phyloP scores from a whole-genome alignment of 2,113 vertebrate genomes.

The Isichthys henryi region DNA sequence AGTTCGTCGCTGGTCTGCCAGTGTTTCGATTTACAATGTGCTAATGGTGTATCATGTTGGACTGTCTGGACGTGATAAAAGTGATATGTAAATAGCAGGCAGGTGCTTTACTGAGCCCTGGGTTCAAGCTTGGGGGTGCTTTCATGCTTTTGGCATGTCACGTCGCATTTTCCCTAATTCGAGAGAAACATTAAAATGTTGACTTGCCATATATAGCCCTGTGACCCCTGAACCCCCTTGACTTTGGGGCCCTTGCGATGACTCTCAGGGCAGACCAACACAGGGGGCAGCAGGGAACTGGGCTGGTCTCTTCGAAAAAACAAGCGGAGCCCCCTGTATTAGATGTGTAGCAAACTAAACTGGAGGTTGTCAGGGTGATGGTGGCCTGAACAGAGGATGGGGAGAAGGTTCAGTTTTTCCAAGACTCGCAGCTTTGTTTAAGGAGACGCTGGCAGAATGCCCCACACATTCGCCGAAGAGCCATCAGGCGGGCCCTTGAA shows the following conservation, averaged over 20 bases:
- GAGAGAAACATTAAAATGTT: neutral
- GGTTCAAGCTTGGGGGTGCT: neutral
- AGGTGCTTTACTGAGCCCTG: neutral
- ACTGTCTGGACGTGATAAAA: neutral
- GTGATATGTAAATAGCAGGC: neutral
- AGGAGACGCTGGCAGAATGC: conserved; percentile 18
- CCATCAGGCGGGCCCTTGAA: conserved; percentile 5
- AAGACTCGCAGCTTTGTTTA: neutral
- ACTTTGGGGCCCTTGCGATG: neutral
- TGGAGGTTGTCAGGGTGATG: conserved; percentile 27
- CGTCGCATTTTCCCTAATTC: neutral
- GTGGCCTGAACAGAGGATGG: conserved; percentile 20
- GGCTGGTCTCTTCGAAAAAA: neutral
- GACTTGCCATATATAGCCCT: neutral
- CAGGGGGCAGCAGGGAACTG: neutral
- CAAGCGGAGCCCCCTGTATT: neutral
- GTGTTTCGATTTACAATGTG: conserved; percentile 1
- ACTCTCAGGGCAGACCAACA: neutral
- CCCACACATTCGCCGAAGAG: neutral
- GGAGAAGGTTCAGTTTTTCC: conserved; percentile 38
- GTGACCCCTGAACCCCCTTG: too few species aligned
- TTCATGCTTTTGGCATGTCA: neutral
- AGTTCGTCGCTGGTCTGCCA: neutral
- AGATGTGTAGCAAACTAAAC: neutral
- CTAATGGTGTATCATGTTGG: conserved; percentile 1